phyloP scores from a whole-genome alignment of 2,113 vertebrate genomes.

The Trinectes maculatus region DNA sequence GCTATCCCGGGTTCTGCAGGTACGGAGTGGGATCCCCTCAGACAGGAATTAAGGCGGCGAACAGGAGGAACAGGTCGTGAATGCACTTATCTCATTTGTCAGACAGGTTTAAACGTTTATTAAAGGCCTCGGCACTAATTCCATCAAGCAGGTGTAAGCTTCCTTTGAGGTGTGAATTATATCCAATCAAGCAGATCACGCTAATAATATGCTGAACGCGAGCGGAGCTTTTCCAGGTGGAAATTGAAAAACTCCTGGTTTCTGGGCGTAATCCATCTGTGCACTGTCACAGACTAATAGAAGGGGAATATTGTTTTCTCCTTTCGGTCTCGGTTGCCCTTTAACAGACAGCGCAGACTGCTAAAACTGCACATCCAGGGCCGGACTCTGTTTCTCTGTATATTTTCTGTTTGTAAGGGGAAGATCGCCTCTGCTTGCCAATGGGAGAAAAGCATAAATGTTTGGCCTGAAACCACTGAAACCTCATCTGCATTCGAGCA shows the following conservation, averaged over 20 bases:
- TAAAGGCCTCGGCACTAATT: conserved; percentile 82
- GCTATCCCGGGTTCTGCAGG: conserved; percentile 61
- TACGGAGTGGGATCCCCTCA: conserved; percentile 65
- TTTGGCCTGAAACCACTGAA: background rate
- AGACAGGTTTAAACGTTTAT: conserved; percentile 84
- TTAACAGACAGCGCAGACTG: conserved; percentile 29
- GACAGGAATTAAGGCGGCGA: conserved; percentile 77
- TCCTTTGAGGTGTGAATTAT: conserved; percentile 80
- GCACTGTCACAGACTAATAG: conserved; percentile 73
- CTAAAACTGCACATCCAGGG: conserved; percentile 1
- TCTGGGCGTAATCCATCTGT: conserved; percentile 72
- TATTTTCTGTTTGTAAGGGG: too few species aligned
- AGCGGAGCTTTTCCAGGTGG: conserved; percentile 80
- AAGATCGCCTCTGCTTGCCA: conserved; percentile 21
- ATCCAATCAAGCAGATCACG: conserved; percentile 78
- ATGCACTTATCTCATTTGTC: conserved; percentile 82
- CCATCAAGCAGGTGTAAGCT: conserved; percentile 86
- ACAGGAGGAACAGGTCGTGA: conserved; percentile 72
- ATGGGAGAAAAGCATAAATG: conserved; percentile 12
- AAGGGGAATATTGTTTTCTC: conserved; percentile 38
- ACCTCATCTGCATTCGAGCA: conserved; percentile 15
- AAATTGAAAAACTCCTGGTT: conserved; percentile 85
- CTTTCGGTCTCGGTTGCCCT: conserved; percentile 23
- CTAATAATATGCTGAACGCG: conserved; percentile 73
- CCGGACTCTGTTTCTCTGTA: too few species aligned